phyloP scores from a whole-genome alignment of 2,797 vertebrate species.

The Natrix natrix region DNA sequence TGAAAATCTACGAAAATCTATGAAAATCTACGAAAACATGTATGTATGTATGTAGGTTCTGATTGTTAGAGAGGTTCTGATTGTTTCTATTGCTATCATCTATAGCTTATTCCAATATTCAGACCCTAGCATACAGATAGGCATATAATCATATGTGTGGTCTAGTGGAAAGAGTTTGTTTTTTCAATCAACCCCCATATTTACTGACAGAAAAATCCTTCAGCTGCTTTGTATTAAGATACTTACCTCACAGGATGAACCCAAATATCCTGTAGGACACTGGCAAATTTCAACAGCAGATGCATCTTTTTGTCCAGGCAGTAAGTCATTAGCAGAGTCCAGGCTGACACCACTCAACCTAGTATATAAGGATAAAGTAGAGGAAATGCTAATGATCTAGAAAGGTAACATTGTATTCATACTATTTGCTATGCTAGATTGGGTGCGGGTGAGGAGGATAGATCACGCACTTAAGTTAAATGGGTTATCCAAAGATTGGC shows the following conservation, averaged over 20 bases:
- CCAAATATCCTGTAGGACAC: conserved; percentile 85
- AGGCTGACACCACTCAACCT: conserved; percentile 75
- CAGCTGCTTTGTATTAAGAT: background rate
- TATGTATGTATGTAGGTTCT: too few relatives aligned
- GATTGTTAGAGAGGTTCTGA: too few relatives aligned
- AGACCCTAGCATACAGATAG: background rate
- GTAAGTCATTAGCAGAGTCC: conserved; percentile 71
- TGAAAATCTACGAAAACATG: too few relatives aligned
- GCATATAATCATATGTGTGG: too few relatives aligned
- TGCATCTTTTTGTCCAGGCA: conserved; percentile 67
- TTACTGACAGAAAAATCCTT: background rate
- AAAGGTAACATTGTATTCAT: conserved; percentile 9
- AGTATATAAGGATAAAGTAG: background rate
- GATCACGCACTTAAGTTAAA: background rate
- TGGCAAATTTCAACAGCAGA: conserved; percentile 85
- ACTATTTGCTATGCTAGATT: background rate
- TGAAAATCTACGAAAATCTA: too few relatives aligned
- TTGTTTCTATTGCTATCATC: background rate
- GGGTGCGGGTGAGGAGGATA: background rate
- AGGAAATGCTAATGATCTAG: conserved; percentile 10
- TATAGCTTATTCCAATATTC: background rate
- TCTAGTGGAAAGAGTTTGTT: background rate
- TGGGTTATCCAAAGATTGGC: background rate
- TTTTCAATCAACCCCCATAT: background rate
- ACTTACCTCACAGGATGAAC: conserved; percentile 93